Conservation (phyloP, 2,797 vertebrate genomes). For the Peromyscus aztecus region DNA sequence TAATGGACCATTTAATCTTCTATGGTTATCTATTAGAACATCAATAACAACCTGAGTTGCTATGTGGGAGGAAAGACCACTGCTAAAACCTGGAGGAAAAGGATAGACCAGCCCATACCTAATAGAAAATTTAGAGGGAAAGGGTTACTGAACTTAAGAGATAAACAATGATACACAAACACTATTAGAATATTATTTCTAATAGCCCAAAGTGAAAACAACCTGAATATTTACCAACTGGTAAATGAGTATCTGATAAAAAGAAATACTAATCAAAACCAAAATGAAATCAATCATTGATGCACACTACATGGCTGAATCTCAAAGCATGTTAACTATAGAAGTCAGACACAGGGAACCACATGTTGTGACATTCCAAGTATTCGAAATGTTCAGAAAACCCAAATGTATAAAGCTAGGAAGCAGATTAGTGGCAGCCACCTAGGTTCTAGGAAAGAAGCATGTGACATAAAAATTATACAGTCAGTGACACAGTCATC, state of each 20-base stretch:
- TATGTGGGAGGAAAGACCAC: not conserved
- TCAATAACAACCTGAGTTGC: constrained; percentile 33
- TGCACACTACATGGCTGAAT: not conserved
- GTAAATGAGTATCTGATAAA: not conserved
- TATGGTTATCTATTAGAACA: constrained; percentile 51
- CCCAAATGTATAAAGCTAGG: not conserved
- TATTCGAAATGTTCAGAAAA: not conserved
- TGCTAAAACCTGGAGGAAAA: not conserved
- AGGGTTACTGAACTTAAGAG: constrained; percentile 19
- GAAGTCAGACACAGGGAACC: not conserved
- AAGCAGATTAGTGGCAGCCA: not conserved
- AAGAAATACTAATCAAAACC: not conserved
- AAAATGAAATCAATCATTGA: not conserved
- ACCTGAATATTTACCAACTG: not conserved
- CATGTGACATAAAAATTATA: not conserved
- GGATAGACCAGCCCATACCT: not conserved
- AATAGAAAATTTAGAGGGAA: not conserved
- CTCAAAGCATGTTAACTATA: not conserved
- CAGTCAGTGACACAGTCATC: not conserved
- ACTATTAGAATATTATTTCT: not conserved
- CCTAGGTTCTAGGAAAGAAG: not conserved
- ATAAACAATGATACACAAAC: not conserved
- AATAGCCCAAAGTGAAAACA: not conserved
- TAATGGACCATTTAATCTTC: constrained; percentile 13
- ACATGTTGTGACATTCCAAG: not conserved